Conservation (phyloP, 2,113 vertebrate species). For the Pterophyllum scalare region DNA sequence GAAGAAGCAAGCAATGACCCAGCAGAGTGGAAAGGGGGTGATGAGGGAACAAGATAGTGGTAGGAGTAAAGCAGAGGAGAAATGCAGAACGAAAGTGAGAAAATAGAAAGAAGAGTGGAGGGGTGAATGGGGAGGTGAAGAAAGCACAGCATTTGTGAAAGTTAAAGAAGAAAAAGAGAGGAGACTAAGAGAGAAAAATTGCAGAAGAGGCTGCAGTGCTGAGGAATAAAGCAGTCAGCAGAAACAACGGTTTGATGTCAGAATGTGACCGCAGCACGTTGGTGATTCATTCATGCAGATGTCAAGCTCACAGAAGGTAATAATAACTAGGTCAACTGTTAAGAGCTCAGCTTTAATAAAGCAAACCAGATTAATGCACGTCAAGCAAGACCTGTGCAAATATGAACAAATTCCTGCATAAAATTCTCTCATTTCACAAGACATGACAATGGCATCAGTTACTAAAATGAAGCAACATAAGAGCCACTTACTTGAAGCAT, state of each 20-base stretch:
- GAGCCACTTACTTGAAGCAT: slow-evolving; percentile 88
- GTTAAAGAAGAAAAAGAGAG: slow-evolving; percentile 54
- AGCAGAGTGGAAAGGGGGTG: slow-evolving; percentile 83
- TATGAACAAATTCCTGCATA: not conserved
- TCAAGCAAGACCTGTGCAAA: slow-evolving; percentile 25
- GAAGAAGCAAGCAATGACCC: slow-evolving; percentile 92
- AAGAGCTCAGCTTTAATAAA: slow-evolving; percentile 13
- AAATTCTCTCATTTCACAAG: slow-evolving; percentile 1
- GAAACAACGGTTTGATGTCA: slow-evolving; percentile 48
- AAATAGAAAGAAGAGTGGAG: slow-evolving; percentile 64
- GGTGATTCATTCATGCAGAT: slow-evolving; percentile 76
- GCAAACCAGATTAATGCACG: slow-evolving; percentile 2
- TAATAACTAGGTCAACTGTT: not conserved
- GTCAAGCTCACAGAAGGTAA: slow-evolving; percentile 38
- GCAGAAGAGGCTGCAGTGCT: slow-evolving; percentile 83
- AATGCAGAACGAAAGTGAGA: slow-evolving; percentile 66
- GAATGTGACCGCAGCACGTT: slow-evolving; percentile 41
- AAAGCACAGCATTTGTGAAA: slow-evolving; percentile 58
- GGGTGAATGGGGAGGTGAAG: slow-evolving; percentile 82
- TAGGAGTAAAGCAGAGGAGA: slow-evolving; percentile 79
- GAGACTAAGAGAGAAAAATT: slow-evolving; percentile 81
- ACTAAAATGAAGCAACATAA: not conserved
- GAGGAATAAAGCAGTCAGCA: slow-evolving; percentile 80
- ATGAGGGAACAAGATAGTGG: slow-evolving; percentile 78
- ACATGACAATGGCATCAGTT: not conserved